Base-by-base conservation (phyloP, 2,113 vertebrate species). In the Entomyzon cyanotis region DNA sequence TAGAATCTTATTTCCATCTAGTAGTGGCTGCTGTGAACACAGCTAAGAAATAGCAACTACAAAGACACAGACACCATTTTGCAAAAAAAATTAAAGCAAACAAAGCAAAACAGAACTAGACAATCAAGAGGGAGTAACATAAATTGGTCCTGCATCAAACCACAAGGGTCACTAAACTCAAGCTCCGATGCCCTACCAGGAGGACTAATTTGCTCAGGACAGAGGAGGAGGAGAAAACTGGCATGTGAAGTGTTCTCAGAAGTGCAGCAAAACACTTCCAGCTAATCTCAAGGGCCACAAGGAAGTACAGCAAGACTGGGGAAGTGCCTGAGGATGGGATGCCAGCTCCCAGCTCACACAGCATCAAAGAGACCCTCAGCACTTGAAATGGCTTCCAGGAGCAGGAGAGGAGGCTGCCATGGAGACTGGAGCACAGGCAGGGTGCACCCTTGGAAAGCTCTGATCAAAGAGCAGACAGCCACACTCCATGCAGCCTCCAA, bases 41-140 rank as follows among this genome's bases (percentile, higher is more conserved):
- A 84, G 60, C 17, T 20, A 39, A 86, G 35, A 52, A 42, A 78
- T 16, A 84, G 93, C 58, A 95, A 50, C 62, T 82, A 91, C 58
- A 60, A 91, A 84, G 89, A 94, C 91, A 94, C 8, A 23, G 52
- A 87, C 74, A 95, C 4, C 37, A 62, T 73, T 64, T 64, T 0
- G 2, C n/a, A 91, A 62, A 77, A 88, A 77, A 90, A 90, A 89
- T 5, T 28, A 37, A 89, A 82, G 22, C 25, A 22, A 87, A 91
- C 28, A 75, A 87, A 84, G 69, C 73, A 64, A 84, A 94, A 82
- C 33, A 76, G 80, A 92, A 69, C 28, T 64, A 75, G 62, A 92
- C 77, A 78, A 71, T 60, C 56, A 84, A 82, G 69, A 76, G 8
- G 7, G 9, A 93, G 10, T 56, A 96, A 91, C 70, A 70, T 20